Evolutionary conservation across 1,140 invertebrate genomes (phyloP).

Genomic region (Macrostomum lignano): DNA sequence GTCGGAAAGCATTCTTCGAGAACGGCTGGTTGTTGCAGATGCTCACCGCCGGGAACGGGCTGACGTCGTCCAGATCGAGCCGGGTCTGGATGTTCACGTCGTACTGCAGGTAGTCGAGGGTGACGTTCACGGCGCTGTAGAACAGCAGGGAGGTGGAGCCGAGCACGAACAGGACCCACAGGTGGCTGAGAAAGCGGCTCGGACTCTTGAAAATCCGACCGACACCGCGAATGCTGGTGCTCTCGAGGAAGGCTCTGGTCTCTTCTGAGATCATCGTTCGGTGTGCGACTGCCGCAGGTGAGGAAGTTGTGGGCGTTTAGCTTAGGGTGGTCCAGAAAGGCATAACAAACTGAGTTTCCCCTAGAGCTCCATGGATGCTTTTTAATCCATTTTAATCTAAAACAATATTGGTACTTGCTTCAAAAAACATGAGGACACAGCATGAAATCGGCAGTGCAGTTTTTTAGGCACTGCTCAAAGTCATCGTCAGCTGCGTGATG

Average conservation of each 20-base stretch:
- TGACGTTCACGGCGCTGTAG: not conserved
- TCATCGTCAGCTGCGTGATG: too few relatives aligned
- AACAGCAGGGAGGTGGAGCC: not conserved
- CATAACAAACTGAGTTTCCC: too few relatives aligned
- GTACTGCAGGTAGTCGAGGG: constrained; percentile 2
- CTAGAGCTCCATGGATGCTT: too few relatives aligned
- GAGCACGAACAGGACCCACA: constrained; percentile 4
- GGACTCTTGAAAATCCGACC: constrained; percentile 1
- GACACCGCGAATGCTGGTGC: constrained; percentile 2
- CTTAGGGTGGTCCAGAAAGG: too few relatives aligned
- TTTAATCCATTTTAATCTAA: too few relatives aligned
- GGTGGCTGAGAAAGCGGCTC: not conserved
- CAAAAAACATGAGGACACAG: too few relatives aligned
- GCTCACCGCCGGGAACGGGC: constrained; percentile 2
- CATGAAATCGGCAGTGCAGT: too few relatives aligned
- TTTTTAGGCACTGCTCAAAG: too few relatives aligned
- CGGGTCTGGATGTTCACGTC: constrained; percentile 5
- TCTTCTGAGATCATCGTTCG: too few relatives aligned
- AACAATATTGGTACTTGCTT: too few relatives aligned
- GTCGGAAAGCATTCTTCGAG: not conserved
- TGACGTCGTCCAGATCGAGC: constrained; percentile 1
- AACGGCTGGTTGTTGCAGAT: constrained; percentile 6
- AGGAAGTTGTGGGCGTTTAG: too few relatives aligned
- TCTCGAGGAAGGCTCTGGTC: not conserved
- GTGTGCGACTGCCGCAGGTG: too few relatives aligned